Conservation (phyloP, 2,888 invertebrate species). For the Coelinius sp. region DNA sequence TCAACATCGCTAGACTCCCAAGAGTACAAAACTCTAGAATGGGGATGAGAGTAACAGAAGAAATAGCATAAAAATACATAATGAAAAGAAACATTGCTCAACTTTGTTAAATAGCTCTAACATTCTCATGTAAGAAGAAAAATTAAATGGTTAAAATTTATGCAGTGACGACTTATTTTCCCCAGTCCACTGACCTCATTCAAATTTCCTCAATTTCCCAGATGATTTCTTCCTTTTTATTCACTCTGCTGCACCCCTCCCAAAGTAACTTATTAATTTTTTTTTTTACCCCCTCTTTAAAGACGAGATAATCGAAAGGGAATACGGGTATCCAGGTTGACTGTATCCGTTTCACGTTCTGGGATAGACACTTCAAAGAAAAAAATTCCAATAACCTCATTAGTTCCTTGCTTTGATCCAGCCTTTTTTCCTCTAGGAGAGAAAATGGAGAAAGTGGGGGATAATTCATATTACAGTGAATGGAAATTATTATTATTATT, state of each 20-base stretch:
- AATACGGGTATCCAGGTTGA: not conserved
- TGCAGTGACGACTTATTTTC: constrained; percentile 7
- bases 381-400: constrained; percentile 5
- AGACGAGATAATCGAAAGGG: not conserved
- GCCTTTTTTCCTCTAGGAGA: not conserved
- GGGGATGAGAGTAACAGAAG: not conserved
- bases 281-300: not conserved
- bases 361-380: not conserved
- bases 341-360: not conserved
- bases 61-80: not conserved
- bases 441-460: not conserved
- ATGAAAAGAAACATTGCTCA: not conserved
- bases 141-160: constrained; percentile 8
- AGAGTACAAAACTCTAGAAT: not conserved
- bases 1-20: constrained; percentile 14
- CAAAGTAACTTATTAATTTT: not conserved
- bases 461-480: not conserved
- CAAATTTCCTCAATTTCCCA: not conserved
- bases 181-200: constrained; percentile 5
- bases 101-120: not conserved
- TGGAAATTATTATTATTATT: not conserved
- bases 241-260: not conserved
- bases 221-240: not conserved
- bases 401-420: not conserved
- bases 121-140: not conserved